Percentiles rank a stretch among this genome's conserved stretches.
These are phyloP conservation scores for Corapipo altera DNA, from an alignment of 2,113 vertebrate species.

Conservation along the genomic window DNA sequence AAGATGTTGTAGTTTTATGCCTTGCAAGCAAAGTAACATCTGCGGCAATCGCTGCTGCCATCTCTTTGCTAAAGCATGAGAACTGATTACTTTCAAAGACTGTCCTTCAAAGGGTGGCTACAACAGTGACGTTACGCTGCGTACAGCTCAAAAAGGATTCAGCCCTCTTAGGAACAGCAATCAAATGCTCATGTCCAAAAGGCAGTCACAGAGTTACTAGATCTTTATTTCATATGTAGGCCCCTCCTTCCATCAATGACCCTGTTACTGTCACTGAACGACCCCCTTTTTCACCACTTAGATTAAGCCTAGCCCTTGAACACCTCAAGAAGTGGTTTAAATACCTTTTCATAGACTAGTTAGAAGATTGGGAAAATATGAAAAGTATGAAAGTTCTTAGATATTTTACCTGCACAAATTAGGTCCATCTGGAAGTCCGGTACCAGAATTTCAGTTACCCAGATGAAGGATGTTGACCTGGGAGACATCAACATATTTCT, in stretches of 20 bases:
- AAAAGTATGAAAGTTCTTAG: neutral
- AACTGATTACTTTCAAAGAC: neutral
- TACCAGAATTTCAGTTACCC: neutral
- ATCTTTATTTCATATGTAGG: neutral
- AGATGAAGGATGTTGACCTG: neutral
- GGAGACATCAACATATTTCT: neutral
- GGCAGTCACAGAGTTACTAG: neutral
- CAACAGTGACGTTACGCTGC: neutral
- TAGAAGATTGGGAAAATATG: neutral
- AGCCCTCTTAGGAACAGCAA: neutral
- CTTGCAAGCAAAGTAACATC: neutral
- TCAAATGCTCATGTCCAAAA: neutral
- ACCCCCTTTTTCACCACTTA: neutral
- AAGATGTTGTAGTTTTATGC: neutral
- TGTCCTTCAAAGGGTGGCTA: neutral
- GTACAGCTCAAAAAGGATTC: neutral
- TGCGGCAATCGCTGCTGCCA: neutral
- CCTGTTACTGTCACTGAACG: rapidly evolving
- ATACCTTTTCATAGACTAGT: neutral
- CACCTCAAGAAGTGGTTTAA: neutral
- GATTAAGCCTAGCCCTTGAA: neutral
- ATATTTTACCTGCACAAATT: neutral
- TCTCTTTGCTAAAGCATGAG: neutral
- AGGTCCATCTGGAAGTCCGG: neutral
- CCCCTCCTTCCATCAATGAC: neutral